Conservation (phyloP, 2,797 vertebrate species). For the Micrastur ruficollis region DNA sequence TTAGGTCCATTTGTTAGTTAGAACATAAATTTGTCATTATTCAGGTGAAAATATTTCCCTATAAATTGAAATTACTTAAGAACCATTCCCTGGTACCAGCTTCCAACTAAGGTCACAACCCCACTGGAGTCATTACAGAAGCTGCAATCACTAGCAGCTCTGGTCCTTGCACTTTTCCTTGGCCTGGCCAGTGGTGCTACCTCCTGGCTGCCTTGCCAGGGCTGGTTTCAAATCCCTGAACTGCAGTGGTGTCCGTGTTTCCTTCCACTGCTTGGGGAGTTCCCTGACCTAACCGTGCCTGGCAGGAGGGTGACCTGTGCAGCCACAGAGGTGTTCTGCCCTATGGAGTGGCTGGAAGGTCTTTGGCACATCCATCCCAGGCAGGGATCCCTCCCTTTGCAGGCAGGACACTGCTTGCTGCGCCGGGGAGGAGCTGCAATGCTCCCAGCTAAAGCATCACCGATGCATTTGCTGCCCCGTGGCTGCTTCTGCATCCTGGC, state of each 20-base stretch:
- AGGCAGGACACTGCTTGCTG: not conserved
- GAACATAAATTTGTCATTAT: not conserved
- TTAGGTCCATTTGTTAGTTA: not conserved
- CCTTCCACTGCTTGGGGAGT: not conserved
- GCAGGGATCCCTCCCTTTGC: not conserved
- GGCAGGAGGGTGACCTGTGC: not conserved
- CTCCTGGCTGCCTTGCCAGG: not conserved
- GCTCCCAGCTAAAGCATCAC: not conserved
- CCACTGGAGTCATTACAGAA: not conserved
- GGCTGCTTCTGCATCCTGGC: not conserved
- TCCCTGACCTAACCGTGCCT: not conserved
- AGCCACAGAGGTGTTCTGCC: not conserved
- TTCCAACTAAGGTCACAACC: not conserved
- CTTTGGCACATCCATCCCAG: not conserved
- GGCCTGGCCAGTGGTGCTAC: not conserved
- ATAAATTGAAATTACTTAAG: not conserved
- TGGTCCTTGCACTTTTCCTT: no score
- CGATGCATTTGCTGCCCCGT: fast-evolving
- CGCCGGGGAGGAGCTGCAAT: fast-evolving
- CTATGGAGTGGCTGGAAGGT: not conserved
- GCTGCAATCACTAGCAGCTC: not conserved
- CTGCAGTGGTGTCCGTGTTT: fast-evolving
- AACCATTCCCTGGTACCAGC: not conserved
- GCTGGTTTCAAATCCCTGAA: not conserved
- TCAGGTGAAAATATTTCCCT: not conserved